A percentile compares a stretch with the other conserved stretches of the same genome.
Conservation (phyloP, 2,888 invertebrate genomes). For the Oxytorus armatus region DNA sequence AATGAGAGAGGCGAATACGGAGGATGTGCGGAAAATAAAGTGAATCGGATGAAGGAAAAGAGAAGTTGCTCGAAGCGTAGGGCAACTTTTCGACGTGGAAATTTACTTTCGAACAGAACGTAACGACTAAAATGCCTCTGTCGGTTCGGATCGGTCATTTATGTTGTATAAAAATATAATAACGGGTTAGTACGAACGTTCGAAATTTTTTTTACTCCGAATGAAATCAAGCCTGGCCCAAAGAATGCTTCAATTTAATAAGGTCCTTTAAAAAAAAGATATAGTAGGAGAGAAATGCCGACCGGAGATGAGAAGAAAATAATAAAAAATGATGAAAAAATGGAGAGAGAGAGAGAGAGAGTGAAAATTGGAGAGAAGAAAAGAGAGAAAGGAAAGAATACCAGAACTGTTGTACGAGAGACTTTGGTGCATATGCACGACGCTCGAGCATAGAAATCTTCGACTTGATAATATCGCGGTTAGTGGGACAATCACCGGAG, state of each 20-base stretch:
- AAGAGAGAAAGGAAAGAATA: conserved; percentile 21
- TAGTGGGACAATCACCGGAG: conserved; percentile 82
- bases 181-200: neutral
- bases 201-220: neutral
- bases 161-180: neutral
- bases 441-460: conserved; percentile 76
- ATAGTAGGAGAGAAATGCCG: conserved; percentile 7
- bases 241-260: conserved; percentile 16
- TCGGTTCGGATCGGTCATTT: neutral
- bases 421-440: conserved; percentile 32
- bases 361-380: conserved; percentile 15
- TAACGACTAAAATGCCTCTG: conserved; percentile 21
- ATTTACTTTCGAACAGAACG: conserved; percentile 5
- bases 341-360: conserved; percentile 22
- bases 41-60: conserved; percentile 1
- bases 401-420: conserved; percentile 27
- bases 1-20: conserved; percentile 4
- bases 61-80: neutral
- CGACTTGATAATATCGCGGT: conserved; percentile 81
- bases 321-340: neutral
- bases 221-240: neutral
- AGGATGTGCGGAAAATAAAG: neutral
- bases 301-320: neutral
- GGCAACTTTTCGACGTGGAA: neutral
- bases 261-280: conserved; percentile 3